A percentile compares a stretch with the other conserved stretches of the same genome.
phyloP scores from a whole-genome alignment of 2,888 invertebrate species.

The Apantesis nais region DNA sequence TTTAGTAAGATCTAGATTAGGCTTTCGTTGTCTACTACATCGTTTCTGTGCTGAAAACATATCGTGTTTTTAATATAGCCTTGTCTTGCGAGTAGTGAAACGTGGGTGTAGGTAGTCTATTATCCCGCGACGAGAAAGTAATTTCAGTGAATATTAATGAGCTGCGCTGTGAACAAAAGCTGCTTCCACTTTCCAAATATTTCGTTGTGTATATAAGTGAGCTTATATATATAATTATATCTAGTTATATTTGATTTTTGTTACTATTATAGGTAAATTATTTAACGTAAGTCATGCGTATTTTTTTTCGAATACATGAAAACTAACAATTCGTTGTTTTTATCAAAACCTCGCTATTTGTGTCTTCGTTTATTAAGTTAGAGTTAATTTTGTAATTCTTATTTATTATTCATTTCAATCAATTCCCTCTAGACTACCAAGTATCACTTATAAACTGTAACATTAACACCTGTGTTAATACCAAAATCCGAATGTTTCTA shows the following conservation, averaged over 20 bases:
- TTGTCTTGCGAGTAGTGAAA: conserved; percentile 33
- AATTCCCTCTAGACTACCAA: no score
- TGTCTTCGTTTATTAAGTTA: no score
- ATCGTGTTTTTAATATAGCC: conserved; percentile 30
- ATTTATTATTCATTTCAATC: no score
- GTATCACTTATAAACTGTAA: no score
- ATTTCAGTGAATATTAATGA: conserved; percentile 45
- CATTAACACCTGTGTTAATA: no score
- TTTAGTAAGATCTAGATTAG: not conserved
- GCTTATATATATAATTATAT: not conserved
- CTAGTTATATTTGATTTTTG: not conserved
- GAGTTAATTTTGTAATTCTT: no score
- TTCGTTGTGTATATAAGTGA: conserved; percentile 11
- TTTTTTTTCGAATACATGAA: no score
- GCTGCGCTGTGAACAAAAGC: conserved; percentile 41
- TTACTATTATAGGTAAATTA: no score
- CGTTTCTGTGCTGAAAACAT: conserved; percentile 24
- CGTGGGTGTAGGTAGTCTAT: conserved; percentile 34
- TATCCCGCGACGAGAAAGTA: conserved; percentile 37
- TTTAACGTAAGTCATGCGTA: no score
- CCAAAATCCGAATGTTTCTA: no score
- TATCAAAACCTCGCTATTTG: no score
- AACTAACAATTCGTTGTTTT: no score
- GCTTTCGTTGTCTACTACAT: not conserved
- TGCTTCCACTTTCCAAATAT: conserved; percentile 35